Evolutionary conservation across 2,888 invertebrate genomes (phyloP).

Genomic region (Chalcosyrphus nemorum): DNA sequence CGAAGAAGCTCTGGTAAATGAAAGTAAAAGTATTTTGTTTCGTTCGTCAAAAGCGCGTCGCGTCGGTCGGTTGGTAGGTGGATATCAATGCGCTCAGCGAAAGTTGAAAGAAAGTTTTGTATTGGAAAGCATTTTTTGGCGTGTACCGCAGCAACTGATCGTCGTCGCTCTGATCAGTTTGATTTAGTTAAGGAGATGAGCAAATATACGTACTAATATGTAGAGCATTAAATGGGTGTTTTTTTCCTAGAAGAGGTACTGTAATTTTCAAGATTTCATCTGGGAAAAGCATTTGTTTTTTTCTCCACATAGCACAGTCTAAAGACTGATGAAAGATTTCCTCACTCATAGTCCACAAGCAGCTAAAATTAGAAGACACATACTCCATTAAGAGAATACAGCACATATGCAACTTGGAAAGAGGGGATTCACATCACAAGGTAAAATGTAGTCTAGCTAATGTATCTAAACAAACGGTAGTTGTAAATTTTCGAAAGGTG

Average conservation of each 20-base stretch:
- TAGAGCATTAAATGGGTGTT: slow-evolving; percentile 9
- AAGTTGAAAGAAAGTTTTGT: slow-evolving; percentile 71
- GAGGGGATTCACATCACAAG: neutral
- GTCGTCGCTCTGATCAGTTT: slow-evolving; percentile 25
- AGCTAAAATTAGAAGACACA: slow-evolving; percentile 36
- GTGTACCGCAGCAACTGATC: slow-evolving; percentile 14
- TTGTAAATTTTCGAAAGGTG: slow-evolving; percentile 36
- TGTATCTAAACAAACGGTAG: neutral
- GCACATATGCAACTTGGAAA: neutral
- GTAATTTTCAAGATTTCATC: slow-evolving; percentile 3
- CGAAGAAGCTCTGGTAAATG: slow-evolving; percentile 45
- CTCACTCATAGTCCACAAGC: slow-evolving; percentile 22
- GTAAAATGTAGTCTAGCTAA: neutral
- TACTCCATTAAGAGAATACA: slow-evolving; percentile 10
- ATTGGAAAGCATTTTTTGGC: slow-evolving; percentile 61
- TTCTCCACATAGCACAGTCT: slow-evolving; percentile 24
- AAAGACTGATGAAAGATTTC: slow-evolving; percentile 44
- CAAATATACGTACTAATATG: neutral
- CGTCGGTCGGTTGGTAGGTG: slow-evolving; percentile 22
- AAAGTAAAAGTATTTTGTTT: slow-evolving; percentile 68
- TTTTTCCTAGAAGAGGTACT: neutral
- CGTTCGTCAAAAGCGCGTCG: slow-evolving; percentile 40
- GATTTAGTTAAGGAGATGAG: slow-evolving; percentile 39
- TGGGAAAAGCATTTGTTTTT: slow-evolving; percentile 4
- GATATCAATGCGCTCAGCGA: slow-evolving; percentile 54